A percentile compares a stretch with the other conserved stretches of the same genome.
Conservation (phyloP, 2,888 invertebrate species). For the Drosophila borborema region DNA sequence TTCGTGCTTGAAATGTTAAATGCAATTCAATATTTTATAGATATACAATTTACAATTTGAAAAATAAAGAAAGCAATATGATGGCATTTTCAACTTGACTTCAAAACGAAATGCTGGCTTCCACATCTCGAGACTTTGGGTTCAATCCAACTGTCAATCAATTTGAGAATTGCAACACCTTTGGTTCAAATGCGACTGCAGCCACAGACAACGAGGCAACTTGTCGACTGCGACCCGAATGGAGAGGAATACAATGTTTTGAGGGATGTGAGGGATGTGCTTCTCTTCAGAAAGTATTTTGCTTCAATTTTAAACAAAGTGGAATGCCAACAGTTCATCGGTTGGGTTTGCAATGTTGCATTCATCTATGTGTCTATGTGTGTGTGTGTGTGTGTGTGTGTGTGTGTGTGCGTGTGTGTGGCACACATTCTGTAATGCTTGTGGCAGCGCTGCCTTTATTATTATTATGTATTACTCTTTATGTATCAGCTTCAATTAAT, state of each 20-base stretch:
- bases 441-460: conserved; percentile 58
- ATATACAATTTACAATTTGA: neutral
- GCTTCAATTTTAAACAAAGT: conserved; percentile 41
- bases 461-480: conserved; percentile 73
- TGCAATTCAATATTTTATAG: neutral
- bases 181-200: conserved; percentile 11
- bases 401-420: conserved; percentile 33
- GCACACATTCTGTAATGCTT: conserved; percentile 37
- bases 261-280: conserved; percentile 9
- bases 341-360: conserved; percentile 13
- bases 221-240: neutral
- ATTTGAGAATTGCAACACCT: conserved; percentile 23
- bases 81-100: too few species aligned
- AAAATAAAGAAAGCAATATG: neutral
- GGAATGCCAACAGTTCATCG: conserved; percentile 24
- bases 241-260: conserved; percentile 17
- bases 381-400: neutral
- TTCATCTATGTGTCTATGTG: neutral
- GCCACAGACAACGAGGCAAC: neutral
- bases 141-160: conserved; percentile 17
- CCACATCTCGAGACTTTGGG: neutral
- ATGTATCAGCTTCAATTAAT: conserved; percentile 78
- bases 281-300: conserved; percentile 38
- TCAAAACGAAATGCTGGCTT: neutral
- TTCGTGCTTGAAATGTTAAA: too few species aligned